phyloP scores from a whole-genome alignment of 1,140 invertebrate species.

The Ceratoteleas bidentatus region DNA sequence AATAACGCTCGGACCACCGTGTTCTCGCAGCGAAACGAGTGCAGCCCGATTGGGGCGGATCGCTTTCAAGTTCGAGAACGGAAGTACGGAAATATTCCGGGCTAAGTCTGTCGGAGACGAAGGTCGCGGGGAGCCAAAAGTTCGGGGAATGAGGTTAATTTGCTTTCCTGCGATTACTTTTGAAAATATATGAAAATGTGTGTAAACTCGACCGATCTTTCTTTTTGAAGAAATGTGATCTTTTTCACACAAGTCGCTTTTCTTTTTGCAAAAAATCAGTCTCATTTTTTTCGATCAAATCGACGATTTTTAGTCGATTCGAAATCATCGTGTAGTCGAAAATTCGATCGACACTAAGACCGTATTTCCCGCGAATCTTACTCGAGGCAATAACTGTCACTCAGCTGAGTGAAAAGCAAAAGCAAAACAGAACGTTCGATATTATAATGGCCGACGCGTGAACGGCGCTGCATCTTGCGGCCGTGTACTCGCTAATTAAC shows the following conservation, averaged over 20 bases:
- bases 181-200: too few species aligned
- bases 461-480: conserved; percentile 18
- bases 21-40: conserved; percentile 33
- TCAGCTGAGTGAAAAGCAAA: conserved; percentile 29
- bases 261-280: background rate
- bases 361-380: conserved; percentile 16
- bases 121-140: conserved; percentile 7
- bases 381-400: conserved; percentile 44
- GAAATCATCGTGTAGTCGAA: too few species aligned
- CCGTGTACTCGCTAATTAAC: conserved; percentile 65
- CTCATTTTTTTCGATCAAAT: background rate
- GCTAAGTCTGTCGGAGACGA: conserved; percentile 31
- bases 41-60: conserved; percentile 34
- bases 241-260: too few species aligned
- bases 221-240: too few species aligned
- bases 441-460: conserved; percentile 36
- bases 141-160: conserved; percentile 3
- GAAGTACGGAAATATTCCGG: conserved; percentile 47
- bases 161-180: too few species aligned
- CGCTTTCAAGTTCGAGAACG: conserved; percentile 40
- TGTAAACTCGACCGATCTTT: too few species aligned
- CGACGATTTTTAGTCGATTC: background rate
- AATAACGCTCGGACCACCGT: conserved; percentile 56
- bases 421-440: conserved; percentile 29
- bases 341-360: background rate